Conservation (phyloP, 2,113 vertebrate genomes). For the Nothobranchius furzeri region DNA sequence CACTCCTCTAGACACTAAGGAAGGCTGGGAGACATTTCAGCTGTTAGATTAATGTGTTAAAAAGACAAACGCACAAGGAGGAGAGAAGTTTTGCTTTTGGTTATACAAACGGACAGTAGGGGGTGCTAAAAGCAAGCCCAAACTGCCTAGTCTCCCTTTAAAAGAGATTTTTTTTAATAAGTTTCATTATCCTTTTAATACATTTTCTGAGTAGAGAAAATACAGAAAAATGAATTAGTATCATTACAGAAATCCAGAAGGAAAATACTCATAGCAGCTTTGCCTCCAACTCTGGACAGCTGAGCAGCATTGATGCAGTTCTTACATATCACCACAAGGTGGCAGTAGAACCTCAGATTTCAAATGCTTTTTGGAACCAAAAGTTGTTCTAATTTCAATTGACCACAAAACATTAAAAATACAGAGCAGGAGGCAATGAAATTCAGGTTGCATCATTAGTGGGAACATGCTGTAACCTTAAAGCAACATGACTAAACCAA, state of each 20-base stretch:
- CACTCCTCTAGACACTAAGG: no score
- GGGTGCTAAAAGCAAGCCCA: no score
- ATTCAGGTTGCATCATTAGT: neutral
- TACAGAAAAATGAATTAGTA: neutral
- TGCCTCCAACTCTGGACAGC: slow-evolving; percentile 39
- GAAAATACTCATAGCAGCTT: slow-evolving; percentile 43
- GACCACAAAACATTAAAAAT: neutral
- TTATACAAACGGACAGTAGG: no score
- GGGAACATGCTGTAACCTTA: slow-evolving; percentile 27
- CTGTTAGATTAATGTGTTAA: no score
- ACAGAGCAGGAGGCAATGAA: slow-evolving; percentile 56
- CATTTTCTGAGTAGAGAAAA: neutral
- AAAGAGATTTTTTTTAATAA: no score
- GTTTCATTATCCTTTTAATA: no score
- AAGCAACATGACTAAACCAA: slow-evolving; percentile 9
- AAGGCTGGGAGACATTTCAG: no score
- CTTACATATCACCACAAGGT: slow-evolving; percentile 47
- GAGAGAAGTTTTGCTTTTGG: no score
- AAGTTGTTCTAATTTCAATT: neutral
- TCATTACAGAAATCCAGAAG: slow-evolving; percentile 7
- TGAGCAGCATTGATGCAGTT: neutral
- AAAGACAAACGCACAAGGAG: no score
- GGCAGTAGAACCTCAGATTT: slow-evolving; percentile 34
- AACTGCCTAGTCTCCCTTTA: no score
- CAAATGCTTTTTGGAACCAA: neutral